Conservation (phyloP, 2,888 invertebrate species). For the Odontocolon sp. region DNA sequence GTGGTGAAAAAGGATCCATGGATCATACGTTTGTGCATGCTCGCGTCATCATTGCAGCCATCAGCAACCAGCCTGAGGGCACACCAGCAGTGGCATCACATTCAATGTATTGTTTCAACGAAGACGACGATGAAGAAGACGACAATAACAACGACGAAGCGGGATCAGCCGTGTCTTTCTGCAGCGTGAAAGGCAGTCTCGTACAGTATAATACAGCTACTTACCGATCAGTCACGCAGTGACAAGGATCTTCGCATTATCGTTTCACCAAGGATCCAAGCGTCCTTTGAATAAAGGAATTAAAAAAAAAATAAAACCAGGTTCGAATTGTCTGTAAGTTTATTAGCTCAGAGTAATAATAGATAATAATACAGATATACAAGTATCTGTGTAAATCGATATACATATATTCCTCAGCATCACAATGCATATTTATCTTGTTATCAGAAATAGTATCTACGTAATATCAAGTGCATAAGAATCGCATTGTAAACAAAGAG, state of each 20-base stretch:
- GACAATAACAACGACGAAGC: conserved; percentile 27
- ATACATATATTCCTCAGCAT: neutral
- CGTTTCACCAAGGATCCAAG: conserved; percentile 29
- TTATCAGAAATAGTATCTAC: conserved; percentile 17
- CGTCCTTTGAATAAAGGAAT: conserved; percentile 32
- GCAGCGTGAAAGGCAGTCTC: conserved; percentile 44
- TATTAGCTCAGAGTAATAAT: conserved; percentile 9
- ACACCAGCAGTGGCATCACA: conserved; percentile 39
- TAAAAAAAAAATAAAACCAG: conserved; percentile 3
- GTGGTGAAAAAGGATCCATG: conserved; percentile 33
- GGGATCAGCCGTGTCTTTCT: conserved; percentile 35
- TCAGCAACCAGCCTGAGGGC: conserved; percentile 27
- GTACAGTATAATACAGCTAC: conserved; percentile 48
- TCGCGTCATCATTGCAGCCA: conserved; percentile 48
- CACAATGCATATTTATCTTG: conserved; percentile 5
- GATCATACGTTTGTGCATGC: conserved; percentile 48
- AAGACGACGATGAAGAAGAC: conserved; percentile 7
- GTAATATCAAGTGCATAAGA: conserved; percentile 6
- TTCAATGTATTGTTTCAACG: conserved; percentile 57
- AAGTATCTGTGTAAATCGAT: neutral
- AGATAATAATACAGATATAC: neutral
- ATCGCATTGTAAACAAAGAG: conserved; percentile 32
- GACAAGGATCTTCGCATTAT: conserved; percentile 61
- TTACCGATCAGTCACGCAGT: conserved; percentile 60
- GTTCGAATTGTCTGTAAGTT: conserved; percentile 4